These are phyloP conservation scores for Aurelia aurita DNA, from an alignment of 30 jellyfish, hydroid and myxozoan genomes.

Conservation along the genomic window DNA sequence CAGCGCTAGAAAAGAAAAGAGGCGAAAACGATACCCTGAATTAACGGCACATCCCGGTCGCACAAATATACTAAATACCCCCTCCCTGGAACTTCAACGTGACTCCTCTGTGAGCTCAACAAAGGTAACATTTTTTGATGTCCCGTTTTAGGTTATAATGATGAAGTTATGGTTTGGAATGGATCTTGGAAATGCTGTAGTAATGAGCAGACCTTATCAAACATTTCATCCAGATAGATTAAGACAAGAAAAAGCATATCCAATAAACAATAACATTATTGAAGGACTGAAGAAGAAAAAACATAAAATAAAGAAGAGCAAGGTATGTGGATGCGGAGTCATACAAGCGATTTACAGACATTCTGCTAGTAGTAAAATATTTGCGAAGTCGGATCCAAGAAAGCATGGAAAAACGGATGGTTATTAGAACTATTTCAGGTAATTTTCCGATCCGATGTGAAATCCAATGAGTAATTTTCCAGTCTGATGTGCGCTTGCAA, in stretches of 20 bases:
- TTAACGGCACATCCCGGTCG: no score
- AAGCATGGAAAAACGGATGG: constrained; percentile 88
- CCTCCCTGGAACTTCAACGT: no score
- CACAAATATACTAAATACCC: no score
- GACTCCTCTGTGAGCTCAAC: no score
- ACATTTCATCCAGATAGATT: constrained; percentile 65
- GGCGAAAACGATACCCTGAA: no score
- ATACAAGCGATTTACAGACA: constrained; percentile 81
- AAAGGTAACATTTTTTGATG: no score
- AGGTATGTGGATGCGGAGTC: constrained; percentile 37
- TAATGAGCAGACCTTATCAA: constrained; percentile 79
- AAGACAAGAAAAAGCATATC: constrained; percentile 39
- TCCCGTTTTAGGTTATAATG: constrained; percentile 42
- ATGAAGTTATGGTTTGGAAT: constrained; percentile 72
- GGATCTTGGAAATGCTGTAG: constrained; percentile 80
- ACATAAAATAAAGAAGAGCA: constrained; percentile 46
- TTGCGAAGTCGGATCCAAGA: constrained; percentile 90
- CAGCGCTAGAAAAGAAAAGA: no score
- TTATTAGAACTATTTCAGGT: constrained; percentile 32
- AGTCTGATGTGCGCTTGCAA: no score
- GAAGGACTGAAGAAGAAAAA: constrained; percentile 77
- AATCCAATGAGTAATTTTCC: no score
- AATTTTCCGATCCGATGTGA: no score
- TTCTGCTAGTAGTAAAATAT: constrained; percentile 34
- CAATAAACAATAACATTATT: constrained; percentile 38